Conservation (phyloP, 2,888 invertebrate species). For the Andrena haemorrhoa region DNA sequence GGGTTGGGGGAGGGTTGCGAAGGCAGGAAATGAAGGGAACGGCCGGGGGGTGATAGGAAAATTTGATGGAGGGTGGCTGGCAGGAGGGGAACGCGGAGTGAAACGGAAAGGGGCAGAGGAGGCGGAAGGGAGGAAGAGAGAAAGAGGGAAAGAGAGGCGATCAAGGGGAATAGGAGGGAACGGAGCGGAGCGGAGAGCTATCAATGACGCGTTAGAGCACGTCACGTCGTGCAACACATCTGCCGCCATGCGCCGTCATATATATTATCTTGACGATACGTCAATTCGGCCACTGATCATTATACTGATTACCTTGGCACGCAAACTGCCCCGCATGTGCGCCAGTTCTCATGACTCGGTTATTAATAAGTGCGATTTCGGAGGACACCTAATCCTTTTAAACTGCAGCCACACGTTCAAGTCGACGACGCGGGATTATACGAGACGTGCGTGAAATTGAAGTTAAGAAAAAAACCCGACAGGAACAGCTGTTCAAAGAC, state of each 20-base stretch:
- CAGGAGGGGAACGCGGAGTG: conserved; percentile 33
- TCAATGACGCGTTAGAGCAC: conserved; percentile 80
- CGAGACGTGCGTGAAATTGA: too few species aligned
- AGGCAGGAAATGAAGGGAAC: conserved; percentile 80
- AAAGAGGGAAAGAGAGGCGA: conserved; percentile 29
- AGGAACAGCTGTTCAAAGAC: not conserved
- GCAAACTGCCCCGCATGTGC: conserved; percentile 71
- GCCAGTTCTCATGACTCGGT: conserved; percentile 71
- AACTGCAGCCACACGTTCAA: too few species aligned
- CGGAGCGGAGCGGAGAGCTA: conserved; percentile 72
- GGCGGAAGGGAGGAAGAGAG: conserved; percentile 30
- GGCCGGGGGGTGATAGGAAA: conserved; percentile 82
- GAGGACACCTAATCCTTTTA: not conserved
- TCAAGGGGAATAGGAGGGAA: conserved; percentile 59
- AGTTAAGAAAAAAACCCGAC: not conserved
- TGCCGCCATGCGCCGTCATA: conserved; percentile 78
- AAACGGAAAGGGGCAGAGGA: conserved; percentile 27
- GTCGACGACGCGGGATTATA: too few species aligned
- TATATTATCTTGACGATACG: conserved; percentile 81
- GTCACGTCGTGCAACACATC: conserved; percentile 80
- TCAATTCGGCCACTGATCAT: conserved; percentile 82
- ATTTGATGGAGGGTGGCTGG: conserved; percentile 82
- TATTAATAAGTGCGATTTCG: conserved; percentile 71
- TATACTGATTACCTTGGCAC: conserved; percentile 79
- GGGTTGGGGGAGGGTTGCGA: conserved; percentile 63